Conservation (phyloP, 2,888 invertebrate species). For the Apantesis nais region DNA sequence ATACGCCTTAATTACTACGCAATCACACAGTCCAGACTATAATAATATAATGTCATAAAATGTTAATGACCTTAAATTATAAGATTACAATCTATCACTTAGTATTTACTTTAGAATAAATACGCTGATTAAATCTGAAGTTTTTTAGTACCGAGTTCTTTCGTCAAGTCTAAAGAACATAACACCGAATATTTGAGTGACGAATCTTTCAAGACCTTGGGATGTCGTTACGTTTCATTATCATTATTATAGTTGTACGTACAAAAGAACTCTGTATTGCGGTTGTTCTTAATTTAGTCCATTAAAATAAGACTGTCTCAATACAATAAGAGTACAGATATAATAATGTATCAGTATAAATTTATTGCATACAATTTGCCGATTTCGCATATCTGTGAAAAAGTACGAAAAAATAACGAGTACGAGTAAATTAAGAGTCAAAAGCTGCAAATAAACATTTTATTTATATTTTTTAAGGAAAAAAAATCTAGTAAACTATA, state of each 20-base stretch:
- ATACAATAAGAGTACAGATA: not conserved
- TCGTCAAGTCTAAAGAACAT: conserved; percentile 13
- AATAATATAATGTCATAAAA: not conserved
- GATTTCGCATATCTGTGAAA: not conserved
- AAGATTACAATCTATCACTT: not conserved
- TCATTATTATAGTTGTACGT: conserved; percentile 1
- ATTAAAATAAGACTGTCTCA: not conserved
- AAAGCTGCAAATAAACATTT: not conserved
- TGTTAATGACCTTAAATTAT: not conserved
- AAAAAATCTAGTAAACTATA: not conserved
- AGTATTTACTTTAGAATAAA: not conserved
- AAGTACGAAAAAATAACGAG: not conserved
- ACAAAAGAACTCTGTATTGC: conserved; percentile 1
- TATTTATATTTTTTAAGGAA: not conserved
- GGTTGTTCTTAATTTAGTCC: not conserved
- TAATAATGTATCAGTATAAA: not conserved
- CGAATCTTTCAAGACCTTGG: conserved; percentile 17
- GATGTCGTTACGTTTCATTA: conserved; percentile 17
- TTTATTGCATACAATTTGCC: not conserved
- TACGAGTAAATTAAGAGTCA: not conserved
- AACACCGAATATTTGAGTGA: conserved; percentile 16
- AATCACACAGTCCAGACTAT: not conserved
- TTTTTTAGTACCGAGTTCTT: not conserved
- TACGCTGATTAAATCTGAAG: not conserved
- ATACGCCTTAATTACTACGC: not conserved